phyloP scores from a whole-genome alignment of 37 sponge, comb jelly and placozoan species.

The Geodia barretti region DNA sequence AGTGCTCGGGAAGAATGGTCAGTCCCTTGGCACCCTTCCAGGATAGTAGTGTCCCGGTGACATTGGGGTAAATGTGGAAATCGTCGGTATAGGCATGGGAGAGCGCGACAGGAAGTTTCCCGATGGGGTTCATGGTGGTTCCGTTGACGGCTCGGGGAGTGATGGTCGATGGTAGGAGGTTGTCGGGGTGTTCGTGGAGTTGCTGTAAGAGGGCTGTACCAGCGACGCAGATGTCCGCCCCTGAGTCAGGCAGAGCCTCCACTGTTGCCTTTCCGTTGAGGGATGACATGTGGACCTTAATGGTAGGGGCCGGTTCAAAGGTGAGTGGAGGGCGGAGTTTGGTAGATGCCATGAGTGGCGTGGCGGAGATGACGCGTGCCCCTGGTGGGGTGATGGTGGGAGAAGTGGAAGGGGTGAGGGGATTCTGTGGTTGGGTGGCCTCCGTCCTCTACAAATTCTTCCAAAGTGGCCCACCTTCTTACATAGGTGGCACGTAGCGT shows the following conservation, averaged over 20 bases:
- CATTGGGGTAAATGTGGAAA: conserved; percentile 30
- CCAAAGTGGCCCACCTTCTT: conserved; percentile 34
- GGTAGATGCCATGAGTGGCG: neutral
- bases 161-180: conserved; percentile 27
- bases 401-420: neutral
- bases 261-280: conserved; percentile 16
- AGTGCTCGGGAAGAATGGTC: conserved; percentile 22
- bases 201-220: conserved; percentile 4
- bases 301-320: conserved; percentile 24
- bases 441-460: conserved; percentile 1
- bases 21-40: conserved; percentile 35
- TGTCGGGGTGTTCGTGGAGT: conserved; percentile 28
- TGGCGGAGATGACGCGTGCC: neutral
- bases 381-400: neutral
- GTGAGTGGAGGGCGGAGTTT: neutral
- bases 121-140: conserved; percentile 23
- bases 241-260: conserved; percentile 31
- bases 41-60: conserved; percentile 19
- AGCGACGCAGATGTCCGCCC: conserved; percentile 32
- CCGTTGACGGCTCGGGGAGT: conserved; percentile 28
- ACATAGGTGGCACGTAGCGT: conserved; percentile 18
- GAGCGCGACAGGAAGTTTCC: conserved; percentile 24
- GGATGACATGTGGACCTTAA: conserved; percentile 17
- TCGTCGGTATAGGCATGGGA: neutral
- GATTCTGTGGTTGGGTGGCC: neutral